A percentile compares a stretch with the other conserved stretches of the same genome.
Evolutionary conservation across 2,888 invertebrate species (phyloP).

Genomic region (Phortica magna): DNA sequence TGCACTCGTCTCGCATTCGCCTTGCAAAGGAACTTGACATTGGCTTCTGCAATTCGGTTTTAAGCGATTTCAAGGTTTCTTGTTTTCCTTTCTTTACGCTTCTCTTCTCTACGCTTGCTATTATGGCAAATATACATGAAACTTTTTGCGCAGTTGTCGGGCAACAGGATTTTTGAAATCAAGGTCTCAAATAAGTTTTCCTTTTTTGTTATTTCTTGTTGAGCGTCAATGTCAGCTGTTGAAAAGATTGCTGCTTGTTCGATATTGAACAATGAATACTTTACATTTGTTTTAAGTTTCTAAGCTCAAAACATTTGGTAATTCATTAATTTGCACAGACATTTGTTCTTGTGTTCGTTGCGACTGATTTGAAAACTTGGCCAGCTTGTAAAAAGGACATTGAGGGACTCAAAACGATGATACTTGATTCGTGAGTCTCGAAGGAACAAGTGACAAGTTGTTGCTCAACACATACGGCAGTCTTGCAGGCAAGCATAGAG

Average conservation of each 20-base stretch:
- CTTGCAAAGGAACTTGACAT: conserved; percentile 61
- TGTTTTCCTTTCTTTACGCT: too few species aligned
- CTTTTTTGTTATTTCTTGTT: background rate
- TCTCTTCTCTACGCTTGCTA: background rate
- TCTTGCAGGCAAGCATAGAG: too few species aligned
- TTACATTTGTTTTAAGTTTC: too few species aligned
- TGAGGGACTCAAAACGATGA: too few species aligned
- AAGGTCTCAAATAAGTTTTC: conserved; percentile 2
- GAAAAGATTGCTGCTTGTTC: background rate
- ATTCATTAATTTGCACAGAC: too few species aligned
- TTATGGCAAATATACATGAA: background rate
- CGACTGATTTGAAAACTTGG: too few species aligned
- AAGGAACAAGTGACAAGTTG: too few species aligned
- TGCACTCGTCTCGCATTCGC: conserved; percentile 27
- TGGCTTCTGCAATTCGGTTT: conserved; percentile 42
- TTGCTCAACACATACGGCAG: too few species aligned
- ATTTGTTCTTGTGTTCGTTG: too few species aligned
- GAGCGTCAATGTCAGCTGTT: background rate
- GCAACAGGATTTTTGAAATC: conserved; percentile 7
- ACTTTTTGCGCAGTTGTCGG: background rate
- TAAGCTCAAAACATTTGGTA: too few species aligned
- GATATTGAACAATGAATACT: background rate
- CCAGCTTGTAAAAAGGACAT: too few species aligned
- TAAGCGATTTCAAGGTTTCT: conserved; percentile 27
- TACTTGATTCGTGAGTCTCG: too few species aligned